Base-by-base conservation (phyloP, 1,140 invertebrate species). In the Drosophila miranda region DNA sequence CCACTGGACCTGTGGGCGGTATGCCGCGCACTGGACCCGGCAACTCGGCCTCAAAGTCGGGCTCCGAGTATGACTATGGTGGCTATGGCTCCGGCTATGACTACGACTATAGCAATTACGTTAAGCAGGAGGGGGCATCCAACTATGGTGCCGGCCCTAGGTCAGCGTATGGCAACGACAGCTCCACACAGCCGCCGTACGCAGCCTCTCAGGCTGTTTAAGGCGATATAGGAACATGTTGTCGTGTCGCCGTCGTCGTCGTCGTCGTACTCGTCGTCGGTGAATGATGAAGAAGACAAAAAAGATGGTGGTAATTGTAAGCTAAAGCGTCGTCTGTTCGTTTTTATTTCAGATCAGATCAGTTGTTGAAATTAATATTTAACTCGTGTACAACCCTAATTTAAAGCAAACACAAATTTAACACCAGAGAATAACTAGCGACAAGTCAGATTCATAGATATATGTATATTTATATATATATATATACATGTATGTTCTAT, bases 1-100 rank as follows among this genome's bases (percentile, higher is more conserved):
- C 90, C 56, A 84, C 89, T 30, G 90, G 90, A 41, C 89, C 89
- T 13, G 89, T 90, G 26, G 90, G 90, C 48, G 89, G 89, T 28
- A 91, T 91, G 81, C 90, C 89, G n/a, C 87, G 90, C 14, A 89
- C 89, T 26, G 90, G 90, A 6, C 90, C 90, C 6, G 88, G 88
- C 3, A 90, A 90, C 44, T 90, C 84, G 46, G 90, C 90, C 26
- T 90, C 89, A 2, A 91, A 91, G 69, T 90, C 89, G 7, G 89
- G 90, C 34, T 90, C 90, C 14, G 90, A 91, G 54, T 91, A 91
- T 59, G 90, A 91, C 53, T 91, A 91, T 55, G 90, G 90, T 63
- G 90, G 90, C 67, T 91, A 91, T 72, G 90, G 90, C 11, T 91
- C 90, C n/a, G 90, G 89, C 42, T 91, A 90, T 54, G 90, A 90